These are phyloP conservation scores for Ephialtes manifestator DNA, from an alignment of 2,888 invertebrate species.

Conservation along the genomic window DNA sequence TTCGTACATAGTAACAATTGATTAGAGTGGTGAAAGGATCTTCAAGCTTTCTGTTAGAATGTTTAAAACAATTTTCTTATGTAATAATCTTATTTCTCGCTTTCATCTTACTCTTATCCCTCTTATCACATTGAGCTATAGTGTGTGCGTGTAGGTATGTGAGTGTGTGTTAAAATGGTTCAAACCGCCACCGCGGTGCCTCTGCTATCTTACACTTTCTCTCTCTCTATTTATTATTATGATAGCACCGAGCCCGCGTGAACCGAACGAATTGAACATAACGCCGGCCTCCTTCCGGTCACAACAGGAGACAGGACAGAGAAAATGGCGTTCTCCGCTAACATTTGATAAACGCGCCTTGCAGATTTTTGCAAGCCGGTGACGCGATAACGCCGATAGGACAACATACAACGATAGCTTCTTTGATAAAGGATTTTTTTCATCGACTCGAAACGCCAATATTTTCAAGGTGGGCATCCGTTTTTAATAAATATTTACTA, in stretches of 20 bases:
- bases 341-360: conserved; percentile 54
- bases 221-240: conserved; percentile 38
- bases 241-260: conserved; percentile 67
- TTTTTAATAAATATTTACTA: not conserved
- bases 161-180: not conserved
- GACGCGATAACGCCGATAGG: not conserved
- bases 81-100: conserved; percentile 9
- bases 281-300: conserved; percentile 70
- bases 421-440: not conserved
- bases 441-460: not conserved
- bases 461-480: not conserved
- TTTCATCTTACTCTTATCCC: not conserved
- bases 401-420: conserved; percentile 1
- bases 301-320: conserved; percentile 64
- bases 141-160: not conserved
- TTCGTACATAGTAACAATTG: too few relatives aligned
- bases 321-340: conserved; percentile 64
- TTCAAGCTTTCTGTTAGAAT: not conserved
- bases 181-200: conserved; percentile 10
- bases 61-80: not conserved
- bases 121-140: not conserved
- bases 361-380: conserved; percentile 25
- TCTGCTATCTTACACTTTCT: conserved; percentile 10
- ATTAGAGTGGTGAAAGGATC: not conserved
- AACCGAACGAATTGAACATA: conserved; percentile 73